Base-by-base conservation (phyloP, 1,140 invertebrate genomes). In the Platyscapa corneri region DNA sequence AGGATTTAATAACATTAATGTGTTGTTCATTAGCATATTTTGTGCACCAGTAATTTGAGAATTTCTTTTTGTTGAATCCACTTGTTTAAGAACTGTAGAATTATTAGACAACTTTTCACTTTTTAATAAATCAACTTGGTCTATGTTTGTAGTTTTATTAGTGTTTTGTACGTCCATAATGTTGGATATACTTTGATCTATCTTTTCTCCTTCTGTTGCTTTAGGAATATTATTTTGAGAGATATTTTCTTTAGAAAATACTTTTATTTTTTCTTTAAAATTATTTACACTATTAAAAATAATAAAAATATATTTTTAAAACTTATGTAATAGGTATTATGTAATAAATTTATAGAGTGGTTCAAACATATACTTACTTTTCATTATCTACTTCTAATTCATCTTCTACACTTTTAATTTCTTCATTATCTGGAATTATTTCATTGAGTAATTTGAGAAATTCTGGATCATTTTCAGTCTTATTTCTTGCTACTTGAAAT, bases 401-500 rank as follows among this genome's bases (percentile, higher is more conserved):
- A 84, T 84, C 53, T 64, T 84, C 64, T n/a, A 39, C n/a, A 74
- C 23, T 80, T 30, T 65, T 27, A 37, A 14, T 42, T 80, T 85
- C 53, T 42, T 85, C 20, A 42, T 6, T 32, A 27, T 70, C 23
- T 72, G 16, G 77, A 30, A 85, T 53, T 30, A 80, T 34, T 23
- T 42, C 49, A 80, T 85, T 80, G 12, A 85, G 23, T 65, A 85
- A 85, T 12, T 80, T 37, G n/a, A 80, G 16, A 42, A 85, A 30
- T 42, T 74, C 30, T 80, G 83, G 76, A 85, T 85, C 83, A 75
- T 64, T 80, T 85, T 85, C 83, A 80, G 77, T 85, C 23, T 74
- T 85, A 80, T 80, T 74, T 64, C 75, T 27, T 18, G 67, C 83
- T 80, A 37, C 30, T 75, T 75, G 37, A 27, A 85, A n/a, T 56